Conservation (phyloP, 2,888 invertebrate species). For the Drosophila picticornis region DNA sequence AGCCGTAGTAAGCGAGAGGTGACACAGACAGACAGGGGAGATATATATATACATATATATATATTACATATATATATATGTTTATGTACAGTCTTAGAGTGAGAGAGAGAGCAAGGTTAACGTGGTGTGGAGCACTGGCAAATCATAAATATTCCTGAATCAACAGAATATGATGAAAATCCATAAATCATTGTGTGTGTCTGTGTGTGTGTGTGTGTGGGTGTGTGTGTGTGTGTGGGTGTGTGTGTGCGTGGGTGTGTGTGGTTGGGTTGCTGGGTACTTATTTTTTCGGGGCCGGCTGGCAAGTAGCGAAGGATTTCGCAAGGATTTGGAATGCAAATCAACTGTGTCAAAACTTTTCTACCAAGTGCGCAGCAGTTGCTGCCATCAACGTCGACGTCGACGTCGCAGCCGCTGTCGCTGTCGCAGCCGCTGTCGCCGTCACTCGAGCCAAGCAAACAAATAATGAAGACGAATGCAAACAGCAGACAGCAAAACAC, state of each 20-base stretch:
- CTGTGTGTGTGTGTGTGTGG: constrained; percentile 18
- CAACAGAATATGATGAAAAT: constrained; percentile 83
- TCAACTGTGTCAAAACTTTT: constrained; percentile 81
- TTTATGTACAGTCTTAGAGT: neutral
- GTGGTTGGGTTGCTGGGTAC: neutral
- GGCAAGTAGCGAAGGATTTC: constrained; percentile 37
- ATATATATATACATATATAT: neutral
- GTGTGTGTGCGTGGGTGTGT: constrained; percentile 1
- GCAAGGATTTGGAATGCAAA: constrained; percentile 79
- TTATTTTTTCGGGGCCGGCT: constrained; percentile 6
- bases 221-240: constrained; percentile 39
- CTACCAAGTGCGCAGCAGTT: constrained; percentile 73
- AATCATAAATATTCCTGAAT: constrained; percentile 83
- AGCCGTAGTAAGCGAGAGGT: constrained; percentile 1
- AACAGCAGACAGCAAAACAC: constrained; percentile 80
- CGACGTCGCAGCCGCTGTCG: neutral
- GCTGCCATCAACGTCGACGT: constrained; percentile 25
- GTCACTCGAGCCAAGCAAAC: constrained; percentile 71
- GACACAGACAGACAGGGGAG: neutral
- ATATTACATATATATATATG: no score
- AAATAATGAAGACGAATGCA: constrained; percentile 82
- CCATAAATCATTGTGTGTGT: constrained; percentile 81
- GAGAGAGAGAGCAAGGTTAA: constrained; percentile 42
- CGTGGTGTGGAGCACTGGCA: constrained; percentile 54
- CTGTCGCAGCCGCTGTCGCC: constrained; percentile 20